phyloP scores from a whole-genome alignment of 2,888 invertebrate genomes.

The Minunthozetes semirufus region DNA sequence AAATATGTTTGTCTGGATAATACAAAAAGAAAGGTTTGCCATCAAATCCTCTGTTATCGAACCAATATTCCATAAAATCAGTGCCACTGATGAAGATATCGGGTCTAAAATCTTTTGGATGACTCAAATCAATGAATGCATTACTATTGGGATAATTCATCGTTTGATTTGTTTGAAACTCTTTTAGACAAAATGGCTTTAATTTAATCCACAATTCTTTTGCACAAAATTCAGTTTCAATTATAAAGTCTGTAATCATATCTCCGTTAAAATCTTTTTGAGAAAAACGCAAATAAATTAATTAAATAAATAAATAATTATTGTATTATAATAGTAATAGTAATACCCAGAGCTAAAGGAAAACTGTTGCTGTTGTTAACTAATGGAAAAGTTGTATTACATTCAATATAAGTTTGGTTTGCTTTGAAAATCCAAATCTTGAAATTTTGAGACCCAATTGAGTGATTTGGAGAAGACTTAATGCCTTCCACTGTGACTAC shows the following conservation, averaged over 20 bases:
- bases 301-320: neutral
- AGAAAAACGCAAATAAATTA: neutral
- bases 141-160: slow-evolving; percentile 66
- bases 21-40: neutral
- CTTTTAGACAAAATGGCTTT: neutral
- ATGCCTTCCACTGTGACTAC: slow-evolving; percentile 51
- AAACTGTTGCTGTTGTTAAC: neutral
- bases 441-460: neutral
- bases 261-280: slow-evolving; percentile 77
- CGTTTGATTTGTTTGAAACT: neutral
- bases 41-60: slow-evolving; percentile 4
- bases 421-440: slow-evolving; percentile 31
- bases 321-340: neutral
- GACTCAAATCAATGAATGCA: slow-evolving; percentile 79
- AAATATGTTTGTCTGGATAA: neutral
- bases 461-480: neutral
- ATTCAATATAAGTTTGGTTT: slow-evolving; percentile 12
- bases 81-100: slow-evolving; percentile 74
- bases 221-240: slow-evolving; percentile 55
- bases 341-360: slow-evolving; percentile 30
- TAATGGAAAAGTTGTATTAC: slow-evolving; percentile 5
- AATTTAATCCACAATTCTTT: slow-evolving; percentile 36
- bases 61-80: slow-evolving; percentile 43
- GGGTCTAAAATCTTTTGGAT: slow-evolving; percentile 62
- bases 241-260: slow-evolving; percentile 87